phyloP scores from a whole-genome alignment of 2,888 invertebrate genomes.

The Phalangium opilio region DNA sequence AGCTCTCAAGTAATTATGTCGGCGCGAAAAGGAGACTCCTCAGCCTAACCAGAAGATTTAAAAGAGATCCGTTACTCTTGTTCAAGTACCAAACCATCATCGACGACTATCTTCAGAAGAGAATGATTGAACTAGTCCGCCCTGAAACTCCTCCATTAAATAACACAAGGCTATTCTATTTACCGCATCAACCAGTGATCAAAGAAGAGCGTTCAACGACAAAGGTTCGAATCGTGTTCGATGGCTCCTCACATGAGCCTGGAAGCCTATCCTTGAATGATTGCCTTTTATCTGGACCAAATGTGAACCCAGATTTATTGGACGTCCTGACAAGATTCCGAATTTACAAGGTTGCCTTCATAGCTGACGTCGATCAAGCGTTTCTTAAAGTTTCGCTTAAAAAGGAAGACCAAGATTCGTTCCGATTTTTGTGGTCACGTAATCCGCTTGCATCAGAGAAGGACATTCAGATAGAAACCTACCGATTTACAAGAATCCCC shows the following conservation, averaged over 20 bases:
- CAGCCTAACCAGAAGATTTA: too few species aligned
- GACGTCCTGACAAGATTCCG: conserved; percentile 3
- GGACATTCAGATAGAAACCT: too few species aligned
- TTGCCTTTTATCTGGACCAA: conserved; percentile 3
- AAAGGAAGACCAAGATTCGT: conserved; percentile 4
- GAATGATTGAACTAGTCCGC: too few species aligned
- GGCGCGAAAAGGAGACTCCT: too few species aligned
- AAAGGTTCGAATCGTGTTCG: conserved; percentile 3
- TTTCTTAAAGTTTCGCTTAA: conserved; percentile 6
- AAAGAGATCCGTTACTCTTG: too few species aligned
- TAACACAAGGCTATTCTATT: too few species aligned
- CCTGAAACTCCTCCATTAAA: too few species aligned
- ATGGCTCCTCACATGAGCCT: conserved; percentile 7
- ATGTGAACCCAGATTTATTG: conserved; percentile 4
- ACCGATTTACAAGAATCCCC: neutral
- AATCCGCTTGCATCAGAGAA: neutral
- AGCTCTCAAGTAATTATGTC: too few species aligned
- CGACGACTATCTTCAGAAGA: too few species aligned
- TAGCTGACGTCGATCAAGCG: conserved; percentile 8
- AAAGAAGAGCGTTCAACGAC: too few species aligned
- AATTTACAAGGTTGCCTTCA: conserved; percentile 13
- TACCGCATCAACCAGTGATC: too few species aligned
- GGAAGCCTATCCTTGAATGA: conserved; percentile 6
- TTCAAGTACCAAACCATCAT: too few species aligned
- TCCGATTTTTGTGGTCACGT: conserved; percentile 6